Percentiles rank a stretch among this genome's conserved stretches.
Conservation (phyloP, 2,888 invertebrate species). For the Glyphotaelius pellucidus region DNA sequence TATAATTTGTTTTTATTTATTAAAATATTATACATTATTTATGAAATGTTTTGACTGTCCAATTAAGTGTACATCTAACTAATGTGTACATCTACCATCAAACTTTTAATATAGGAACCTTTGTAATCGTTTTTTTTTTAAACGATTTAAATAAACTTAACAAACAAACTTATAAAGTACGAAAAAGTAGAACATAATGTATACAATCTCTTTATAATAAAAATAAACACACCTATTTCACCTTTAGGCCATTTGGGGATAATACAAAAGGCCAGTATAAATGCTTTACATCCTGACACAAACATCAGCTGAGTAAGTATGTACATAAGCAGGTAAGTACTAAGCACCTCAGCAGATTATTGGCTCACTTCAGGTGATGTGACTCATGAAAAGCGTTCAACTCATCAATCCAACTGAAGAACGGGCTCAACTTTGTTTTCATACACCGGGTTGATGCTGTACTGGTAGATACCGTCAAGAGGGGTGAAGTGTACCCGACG, state of each 20-base stretch:
- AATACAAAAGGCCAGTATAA: background rate
- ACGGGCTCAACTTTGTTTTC: background rate
- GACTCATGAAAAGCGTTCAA: background rate
- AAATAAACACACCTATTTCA: conserved; percentile 7
- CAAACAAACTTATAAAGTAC: background rate
- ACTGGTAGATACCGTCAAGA: background rate
- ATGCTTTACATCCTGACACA: background rate
- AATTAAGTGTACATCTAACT: too few species aligned
- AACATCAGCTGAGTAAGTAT: background rate
- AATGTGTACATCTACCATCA: too few species aligned
- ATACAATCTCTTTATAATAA: background rate
- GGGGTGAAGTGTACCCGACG: background rate
- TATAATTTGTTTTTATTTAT: too few species aligned
- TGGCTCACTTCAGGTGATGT: conserved; percentile 12
- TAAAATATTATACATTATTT: too few species aligned
- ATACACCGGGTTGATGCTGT: background rate
- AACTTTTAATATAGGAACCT: too few species aligned
- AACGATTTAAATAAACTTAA: background rate
- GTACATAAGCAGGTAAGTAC: background rate
- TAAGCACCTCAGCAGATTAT: background rate
- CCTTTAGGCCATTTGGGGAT: conserved; percentile 14
- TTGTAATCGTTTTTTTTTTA: too few species aligned
- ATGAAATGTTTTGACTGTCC: too few species aligned
- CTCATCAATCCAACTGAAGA: background rate
- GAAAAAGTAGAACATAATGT: background rate